phyloP scores from a whole-genome alignment of 2,888 invertebrate genomes.

The Gonocerus acuteangulatus region DNA sequence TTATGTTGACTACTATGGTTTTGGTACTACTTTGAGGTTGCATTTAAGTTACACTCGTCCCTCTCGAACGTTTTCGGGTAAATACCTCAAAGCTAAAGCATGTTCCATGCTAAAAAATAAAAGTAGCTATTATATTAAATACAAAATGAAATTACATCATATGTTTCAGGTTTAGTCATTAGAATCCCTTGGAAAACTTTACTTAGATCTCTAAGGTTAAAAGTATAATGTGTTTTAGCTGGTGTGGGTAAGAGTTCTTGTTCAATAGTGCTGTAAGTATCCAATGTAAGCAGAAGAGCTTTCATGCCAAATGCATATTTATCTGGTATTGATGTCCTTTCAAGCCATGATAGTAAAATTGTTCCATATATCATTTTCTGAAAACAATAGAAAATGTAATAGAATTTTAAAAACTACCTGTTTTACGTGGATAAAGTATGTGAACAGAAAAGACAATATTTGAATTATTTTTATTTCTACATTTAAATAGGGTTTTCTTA shows the following conservation, averaged over 20 bases:
- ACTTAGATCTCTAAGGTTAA: constrained; percentile 78
- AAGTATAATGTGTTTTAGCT: constrained; percentile 82
- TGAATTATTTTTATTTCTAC: too few species aligned
- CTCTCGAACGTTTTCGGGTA: too few species aligned
- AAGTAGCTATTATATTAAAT: too few species aligned
- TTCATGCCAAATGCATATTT: constrained; percentile 45
- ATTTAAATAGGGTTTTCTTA: too few species aligned
- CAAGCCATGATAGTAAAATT: constrained; percentile 59
- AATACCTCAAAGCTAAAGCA: too few species aligned
- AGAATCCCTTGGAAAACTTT: constrained; percentile 75
- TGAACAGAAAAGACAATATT: too few species aligned
- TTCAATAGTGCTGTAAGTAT: constrained; percentile 58
- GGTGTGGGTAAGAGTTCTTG: constrained; percentile 75
- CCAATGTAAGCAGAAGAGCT: constrained; percentile 54
- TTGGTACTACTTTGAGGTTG: too few species aligned
- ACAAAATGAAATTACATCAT: constrained; percentile 56
- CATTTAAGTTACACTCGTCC: too few species aligned
- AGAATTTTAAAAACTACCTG: not conserved
- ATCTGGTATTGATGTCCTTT: constrained; percentile 34
- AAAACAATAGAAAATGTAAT: constrained; percentile 27
- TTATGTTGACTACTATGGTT: too few species aligned
- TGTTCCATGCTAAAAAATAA: too few species aligned
- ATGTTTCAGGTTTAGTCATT: constrained; percentile 57
- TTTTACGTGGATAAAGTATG: not conserved
- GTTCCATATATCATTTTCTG: constrained; percentile 59